Percentiles rank a stretch among this genome's conserved stretches.
phyloP scores from a whole-genome alignment of 1,140 invertebrate genomes.

The Dreissena polymorpha region DNA sequence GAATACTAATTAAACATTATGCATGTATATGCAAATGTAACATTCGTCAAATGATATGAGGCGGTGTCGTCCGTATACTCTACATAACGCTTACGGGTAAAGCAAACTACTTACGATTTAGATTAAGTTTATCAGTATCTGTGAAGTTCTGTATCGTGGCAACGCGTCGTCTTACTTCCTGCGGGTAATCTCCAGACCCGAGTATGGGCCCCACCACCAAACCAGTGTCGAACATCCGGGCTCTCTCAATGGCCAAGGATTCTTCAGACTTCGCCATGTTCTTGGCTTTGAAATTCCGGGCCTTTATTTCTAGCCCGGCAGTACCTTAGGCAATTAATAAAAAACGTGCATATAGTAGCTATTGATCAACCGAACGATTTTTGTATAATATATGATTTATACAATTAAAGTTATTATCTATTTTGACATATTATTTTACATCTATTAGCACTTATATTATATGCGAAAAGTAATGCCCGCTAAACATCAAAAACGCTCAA shows the following conservation, averaged over 20 bases:
- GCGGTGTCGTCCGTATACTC: neutral
- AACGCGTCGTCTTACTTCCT: constrained; percentile 62
- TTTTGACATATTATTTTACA: no score
- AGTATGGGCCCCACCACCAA: constrained; percentile 75
- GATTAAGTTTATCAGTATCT: neutral
- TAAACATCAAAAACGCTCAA: no score
- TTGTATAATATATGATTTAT: neutral
- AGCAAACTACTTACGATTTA: constrained; percentile 1
- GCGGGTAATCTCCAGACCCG: constrained; percentile 74
- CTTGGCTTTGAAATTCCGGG: constrained; percentile 55
- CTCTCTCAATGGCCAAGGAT: constrained; percentile 58
- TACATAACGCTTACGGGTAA: neutral
- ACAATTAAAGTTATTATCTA: no score
- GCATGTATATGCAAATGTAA: no score
- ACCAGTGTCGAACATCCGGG: constrained; percentile 67
- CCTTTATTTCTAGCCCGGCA: constrained; percentile 60
- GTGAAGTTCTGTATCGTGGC: constrained; percentile 7
- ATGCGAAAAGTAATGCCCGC: no score
- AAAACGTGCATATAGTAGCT: neutral
- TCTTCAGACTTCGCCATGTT: constrained; percentile 46
- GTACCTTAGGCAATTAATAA: constrained; percentile 40
- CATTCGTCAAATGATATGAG: neutral
- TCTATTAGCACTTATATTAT: no score
- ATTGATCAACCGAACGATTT: neutral
- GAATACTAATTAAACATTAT: no score